These are phyloP conservation scores for Hycleus phaleratus DNA, from an alignment of 1,140 invertebrate genomes.

Conservation along the genomic window DNA sequence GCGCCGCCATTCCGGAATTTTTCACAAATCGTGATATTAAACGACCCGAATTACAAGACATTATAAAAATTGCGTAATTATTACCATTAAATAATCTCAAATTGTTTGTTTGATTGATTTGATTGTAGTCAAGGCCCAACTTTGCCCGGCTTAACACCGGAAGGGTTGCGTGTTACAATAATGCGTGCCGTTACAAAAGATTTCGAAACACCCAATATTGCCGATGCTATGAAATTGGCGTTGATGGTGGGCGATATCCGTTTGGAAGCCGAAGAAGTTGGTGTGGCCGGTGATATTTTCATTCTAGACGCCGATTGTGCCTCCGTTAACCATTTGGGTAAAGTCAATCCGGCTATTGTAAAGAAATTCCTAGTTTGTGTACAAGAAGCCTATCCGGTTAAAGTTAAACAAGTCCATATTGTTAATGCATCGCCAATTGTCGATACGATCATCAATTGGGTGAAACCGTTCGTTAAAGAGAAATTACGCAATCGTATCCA, in stretches of 20 bases:
- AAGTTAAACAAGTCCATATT: conserved; percentile 76
- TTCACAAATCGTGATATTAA: conserved; percentile 68
- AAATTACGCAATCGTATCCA: conserved; percentile 76
- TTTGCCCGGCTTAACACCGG: conserved; percentile 66
- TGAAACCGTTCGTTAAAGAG: conserved; percentile 77
- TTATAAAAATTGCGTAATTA: conserved; percentile 56
- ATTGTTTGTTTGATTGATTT: too few species aligned
- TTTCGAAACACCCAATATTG: conserved; percentile 48
- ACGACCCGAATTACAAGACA: conserved; percentile 59
- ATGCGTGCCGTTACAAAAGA: conserved; percentile 57
- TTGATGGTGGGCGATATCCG: conserved; percentile 75
- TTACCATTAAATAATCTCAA: too few species aligned
- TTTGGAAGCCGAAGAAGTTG: conserved; percentile 63
- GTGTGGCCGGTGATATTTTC: conserved; percentile 75
- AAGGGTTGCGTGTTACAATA: conserved; percentile 66
- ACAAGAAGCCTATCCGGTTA: conserved; percentile 80
- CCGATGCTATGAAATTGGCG: conserved; percentile 68
- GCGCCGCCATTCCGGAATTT: conserved; percentile 73
- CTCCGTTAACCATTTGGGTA: conserved; percentile 64
- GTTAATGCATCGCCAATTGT: conserved; percentile 76
- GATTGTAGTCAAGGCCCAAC: conserved; percentile 44
- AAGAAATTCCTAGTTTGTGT: conserved; percentile 78
- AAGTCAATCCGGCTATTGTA: conserved; percentile 63
- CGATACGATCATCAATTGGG: conserved; percentile 72
- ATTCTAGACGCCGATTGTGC: conserved; percentile 67